Percentiles rank a stretch among this genome's conserved stretches.
Conservation (phyloP, 2,113 vertebrate species). For the Empidonax traillii region DNA sequence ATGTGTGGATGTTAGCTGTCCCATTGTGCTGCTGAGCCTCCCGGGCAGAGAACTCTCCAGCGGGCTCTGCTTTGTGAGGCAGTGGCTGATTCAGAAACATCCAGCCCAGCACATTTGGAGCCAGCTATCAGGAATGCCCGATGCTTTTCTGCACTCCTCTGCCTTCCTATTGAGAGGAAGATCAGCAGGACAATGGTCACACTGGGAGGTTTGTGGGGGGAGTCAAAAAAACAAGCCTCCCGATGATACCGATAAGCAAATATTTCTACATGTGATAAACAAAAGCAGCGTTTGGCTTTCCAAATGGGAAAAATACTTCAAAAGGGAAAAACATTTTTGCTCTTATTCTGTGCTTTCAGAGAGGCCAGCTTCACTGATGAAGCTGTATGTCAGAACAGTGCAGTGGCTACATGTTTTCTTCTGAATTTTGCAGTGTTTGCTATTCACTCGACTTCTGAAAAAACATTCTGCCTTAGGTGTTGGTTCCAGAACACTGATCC, state of each 20-base stretch:
- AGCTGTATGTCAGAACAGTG: neutral
- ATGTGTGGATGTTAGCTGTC: constrained; percentile 60
- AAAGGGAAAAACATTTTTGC: neutral
- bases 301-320: neutral
- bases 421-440: neutral
- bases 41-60: constrained; percentile 17
- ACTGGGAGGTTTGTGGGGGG: neutral
- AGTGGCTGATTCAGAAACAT: neutral
- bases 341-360: neutral
- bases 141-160: constrained; percentile 3
- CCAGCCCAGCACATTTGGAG: constrained; percentile 26
- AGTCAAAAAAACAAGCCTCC: neutral
- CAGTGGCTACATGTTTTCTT: neutral
- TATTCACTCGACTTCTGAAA: neutral
- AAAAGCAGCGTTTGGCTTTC: neutral
- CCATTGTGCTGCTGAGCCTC: constrained; percentile 54
- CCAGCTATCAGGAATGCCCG: neutral
- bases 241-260: neutral
- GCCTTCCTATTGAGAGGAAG: constrained; percentile 17
- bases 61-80: neutral
- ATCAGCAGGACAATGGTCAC: constrained; percentile 9
- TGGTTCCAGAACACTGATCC: neutral
- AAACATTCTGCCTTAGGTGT: neutral
- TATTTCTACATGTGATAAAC: neutral
- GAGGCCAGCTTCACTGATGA: neutral